Base-by-base conservation (phyloP, 2,888 invertebrate genomes). In the Pharmacophagus antenor region DNA sequence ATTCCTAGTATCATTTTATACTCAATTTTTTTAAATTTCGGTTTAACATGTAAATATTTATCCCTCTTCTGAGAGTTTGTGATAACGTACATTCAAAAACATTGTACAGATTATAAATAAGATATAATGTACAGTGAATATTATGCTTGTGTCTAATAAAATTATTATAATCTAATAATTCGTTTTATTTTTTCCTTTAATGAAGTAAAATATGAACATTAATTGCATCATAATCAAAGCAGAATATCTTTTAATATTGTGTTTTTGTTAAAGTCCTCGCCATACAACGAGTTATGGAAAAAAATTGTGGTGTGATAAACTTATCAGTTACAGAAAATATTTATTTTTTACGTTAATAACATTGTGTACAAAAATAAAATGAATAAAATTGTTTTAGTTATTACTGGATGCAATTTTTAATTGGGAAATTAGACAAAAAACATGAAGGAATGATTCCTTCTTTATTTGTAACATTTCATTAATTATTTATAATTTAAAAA, bases 91-190 rank as follows among this genome's bases (percentile, higher is more conserved):
- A 65, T 68, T 65, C 48, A 48, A 61, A 61, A 52, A 56, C 61
- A 67, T 62, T 70, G 67, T 69, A 71, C 65, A 69, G 69, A 70
- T 69, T 65, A 62, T 54, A 62, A 66, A 23, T 60, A 60, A 60
- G 57, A 59, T 62, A 68, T 70, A 66, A 60, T 74, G 72, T 73
- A 74, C 72, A 71, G 70, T 68, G 68, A 61, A 68, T 64, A 67
- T 68, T 70, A 71, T 69, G 75, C 73, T 74, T 74, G 69, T 69
- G 70, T 72, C 71, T 69, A 75, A 73, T 75, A 77, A 76, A 76
- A 67, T 70, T 65, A 69, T 70, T 65, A 73, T 69, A 67, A 67
- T 65, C 63, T n/a, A n/a, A n/a, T n/a, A n/a, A 50, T 31, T 54
- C 52, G 52, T 65, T 65, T 64, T 58, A 55, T 56, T 62, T 52